A percentile compares a stretch with the other conserved stretches of the same genome.
These are phyloP conservation scores for Perca fluviatilis DNA, from an alignment of 2,113 vertebrate genomes.

Conservation along the genomic window DNA sequence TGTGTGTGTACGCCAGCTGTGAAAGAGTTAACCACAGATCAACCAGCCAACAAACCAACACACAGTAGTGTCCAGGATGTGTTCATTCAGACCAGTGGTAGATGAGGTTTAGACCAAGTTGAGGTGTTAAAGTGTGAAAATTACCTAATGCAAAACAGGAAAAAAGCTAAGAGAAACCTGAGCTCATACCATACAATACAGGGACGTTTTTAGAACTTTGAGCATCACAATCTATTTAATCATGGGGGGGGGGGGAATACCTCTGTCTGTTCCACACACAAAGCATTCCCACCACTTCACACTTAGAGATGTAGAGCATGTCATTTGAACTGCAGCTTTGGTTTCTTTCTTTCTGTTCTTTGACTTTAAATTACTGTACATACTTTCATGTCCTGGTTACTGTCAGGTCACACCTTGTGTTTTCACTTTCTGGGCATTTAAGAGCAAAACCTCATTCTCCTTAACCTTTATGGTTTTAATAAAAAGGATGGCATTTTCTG, in stretches of 20 bases:
- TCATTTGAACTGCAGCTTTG: constrained; percentile 16
- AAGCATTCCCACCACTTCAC: constrained; percentile 6
- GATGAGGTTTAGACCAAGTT: constrained; percentile 4
- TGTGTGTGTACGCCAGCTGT: not conserved
- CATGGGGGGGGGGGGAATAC: too few relatives aligned
- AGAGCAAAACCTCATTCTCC: constrained; percentile 27
- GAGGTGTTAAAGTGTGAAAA: constrained; percentile 33
- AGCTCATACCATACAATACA: not conserved
- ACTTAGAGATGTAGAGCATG: not conserved
- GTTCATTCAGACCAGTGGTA: constrained; percentile 4
- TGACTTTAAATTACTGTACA: constrained; percentile 36
- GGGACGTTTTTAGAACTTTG: too few relatives aligned
- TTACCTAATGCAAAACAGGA: constrained; percentile 20
- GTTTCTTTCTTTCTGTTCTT: constrained; percentile 56
- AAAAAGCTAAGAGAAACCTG: not conserved
- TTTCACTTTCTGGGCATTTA: constrained; percentile 58
- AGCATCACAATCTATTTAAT: not conserved
- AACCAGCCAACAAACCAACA: constrained; percentile 29
- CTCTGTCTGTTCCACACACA: constrained; percentile 9
- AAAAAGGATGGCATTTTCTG: not conserved
- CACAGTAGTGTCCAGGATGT: constrained; percentile 32
- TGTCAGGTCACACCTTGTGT: constrained; percentile 37
- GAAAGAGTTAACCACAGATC: constrained; percentile 37
- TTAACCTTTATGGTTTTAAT: constrained; percentile 16
- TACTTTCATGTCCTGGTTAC: constrained; percentile 60